phyloP scores from a whole-genome alignment of 2,888 invertebrate species.

The Pollenia griseotomentosa region DNA sequence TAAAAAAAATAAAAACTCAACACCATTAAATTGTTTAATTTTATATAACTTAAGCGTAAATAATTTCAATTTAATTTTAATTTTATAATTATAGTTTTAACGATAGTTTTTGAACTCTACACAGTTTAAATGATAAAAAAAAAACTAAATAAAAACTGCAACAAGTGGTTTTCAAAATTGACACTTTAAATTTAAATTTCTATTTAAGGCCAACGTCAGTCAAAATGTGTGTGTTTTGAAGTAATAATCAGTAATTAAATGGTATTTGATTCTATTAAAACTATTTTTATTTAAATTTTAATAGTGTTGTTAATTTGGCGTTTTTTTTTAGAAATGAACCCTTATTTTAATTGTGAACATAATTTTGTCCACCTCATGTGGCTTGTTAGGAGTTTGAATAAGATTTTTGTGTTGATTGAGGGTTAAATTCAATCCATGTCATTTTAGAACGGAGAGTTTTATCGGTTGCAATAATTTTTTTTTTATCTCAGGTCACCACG shows the following conservation, averaged over 20 bases:
- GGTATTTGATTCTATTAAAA: constrained; percentile 10
- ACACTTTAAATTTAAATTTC: constrained; percentile 47
- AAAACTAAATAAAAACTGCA: not conserved
- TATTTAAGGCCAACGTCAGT: not conserved
- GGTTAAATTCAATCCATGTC: constrained; percentile 71
- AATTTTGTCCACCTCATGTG: constrained; percentile 33
- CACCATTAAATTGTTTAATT: constrained; percentile 51
- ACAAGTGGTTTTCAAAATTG: constrained; percentile 48
- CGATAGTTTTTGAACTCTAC: constrained; percentile 48
- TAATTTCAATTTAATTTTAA: constrained; percentile 71
- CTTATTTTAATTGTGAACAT: not conserved
- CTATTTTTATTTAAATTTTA: constrained; percentile 23
- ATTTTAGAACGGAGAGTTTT: constrained; percentile 2
- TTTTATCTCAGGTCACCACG: not conserved
- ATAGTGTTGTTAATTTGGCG: constrained; percentile 17
- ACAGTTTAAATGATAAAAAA: constrained; percentile 9
- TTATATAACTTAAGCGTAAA: constrained; percentile 65
- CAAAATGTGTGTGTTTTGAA: constrained; percentile 10
- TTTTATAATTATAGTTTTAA: constrained; percentile 69
- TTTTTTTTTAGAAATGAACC: not conserved
- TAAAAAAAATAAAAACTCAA: constrained; percentile 45
- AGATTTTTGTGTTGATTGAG: constrained; percentile 24
- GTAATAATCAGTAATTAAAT: constrained; percentile 64
- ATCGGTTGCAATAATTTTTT: constrained; percentile 16
- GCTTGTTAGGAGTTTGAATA: constrained; percentile 10